phyloP scores from a whole-genome alignment of 2,797 vertebrate genomes.

The Coregonus sp. region DNA sequence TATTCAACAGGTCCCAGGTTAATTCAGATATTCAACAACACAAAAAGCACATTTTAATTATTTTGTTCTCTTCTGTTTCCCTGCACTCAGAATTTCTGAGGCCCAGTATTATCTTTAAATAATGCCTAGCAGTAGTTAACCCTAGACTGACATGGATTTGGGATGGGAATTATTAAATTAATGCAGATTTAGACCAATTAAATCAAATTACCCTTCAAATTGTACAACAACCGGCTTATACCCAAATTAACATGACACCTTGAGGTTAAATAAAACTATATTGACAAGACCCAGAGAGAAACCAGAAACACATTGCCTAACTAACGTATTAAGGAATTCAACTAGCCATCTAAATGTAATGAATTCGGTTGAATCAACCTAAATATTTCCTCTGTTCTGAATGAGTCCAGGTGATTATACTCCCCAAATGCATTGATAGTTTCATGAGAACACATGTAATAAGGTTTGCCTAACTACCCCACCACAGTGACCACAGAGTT shows the following conservation, averaged over 20 bases:
- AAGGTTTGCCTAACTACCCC: too few relatives aligned
- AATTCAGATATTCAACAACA: background rate
- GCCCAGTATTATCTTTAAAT: background rate
- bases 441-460: background rate
- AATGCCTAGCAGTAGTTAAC: background rate
- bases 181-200: background rate
- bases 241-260: background rate
- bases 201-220: background rate
- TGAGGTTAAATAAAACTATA: background rate
- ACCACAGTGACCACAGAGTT: too few relatives aligned
- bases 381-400: too few relatives aligned
- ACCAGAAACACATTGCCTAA: background rate
- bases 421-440: too few relatives aligned
- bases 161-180: background rate
- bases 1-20: background rate
- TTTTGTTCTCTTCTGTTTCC: too few relatives aligned
- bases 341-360: too few relatives aligned
- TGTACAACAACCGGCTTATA: background rate
- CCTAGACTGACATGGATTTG: background rate
- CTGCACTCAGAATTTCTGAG: too few relatives aligned
- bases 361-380: too few relatives aligned
- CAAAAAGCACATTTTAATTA: background rate
- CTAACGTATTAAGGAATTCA: too few relatives aligned
- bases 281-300: background rate
- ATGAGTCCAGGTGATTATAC: background rate